Evolutionary conservation across 2,888 invertebrate genomes (phyloP), one percentile per base, ranked within the genome.

Genomic region (Teleiodes luculella): DNA sequence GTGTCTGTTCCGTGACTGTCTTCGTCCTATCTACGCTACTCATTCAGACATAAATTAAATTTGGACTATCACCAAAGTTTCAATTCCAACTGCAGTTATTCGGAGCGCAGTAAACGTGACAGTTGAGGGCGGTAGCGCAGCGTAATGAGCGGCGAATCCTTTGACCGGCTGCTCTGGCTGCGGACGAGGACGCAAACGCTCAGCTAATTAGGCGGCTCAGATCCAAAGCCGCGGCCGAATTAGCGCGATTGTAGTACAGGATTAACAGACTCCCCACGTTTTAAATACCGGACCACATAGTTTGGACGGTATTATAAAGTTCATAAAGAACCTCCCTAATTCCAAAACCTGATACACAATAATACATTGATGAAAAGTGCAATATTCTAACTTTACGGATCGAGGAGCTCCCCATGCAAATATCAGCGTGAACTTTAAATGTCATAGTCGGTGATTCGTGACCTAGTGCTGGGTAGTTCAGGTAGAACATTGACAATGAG

Each of bases 351-450:
- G 48, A 20, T 30, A 35, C 47, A 47, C 48, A 58, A 56, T 58
- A 51, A 50, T 41, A 28, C 47, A 57, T 59, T 52, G 49, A 50
- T 53, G 46, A 55, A 59, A 57, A 57, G 47, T 50, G 54, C 52
- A 61, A 61, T 59, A 57, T 57, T 52, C 55, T 46, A 53, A 55
- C 65, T 69, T 69, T 62, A 72, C 64, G 72, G 74, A 68, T 72
- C 71, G 67, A 57, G 45, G 59, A 58, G 57, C 56, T 61, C 64
- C 61, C 68, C 66, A 64, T 72, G 76, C 74, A 86, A 86, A 86
- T 87, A 84, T 73, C 86, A 84, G 62, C 65, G 63, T 86, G 85
- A 85, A 82, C 86, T 88, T 88, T 86, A 87, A 88, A 88, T 85
- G 86, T 80, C 83, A 83, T 57, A 72, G 66, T 75, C 66, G 64